These are phyloP conservation scores for Phalloptychus januarius DNA, from an alignment of 2,797 vertebrate genomes.

Conservation along the genomic window DNA sequence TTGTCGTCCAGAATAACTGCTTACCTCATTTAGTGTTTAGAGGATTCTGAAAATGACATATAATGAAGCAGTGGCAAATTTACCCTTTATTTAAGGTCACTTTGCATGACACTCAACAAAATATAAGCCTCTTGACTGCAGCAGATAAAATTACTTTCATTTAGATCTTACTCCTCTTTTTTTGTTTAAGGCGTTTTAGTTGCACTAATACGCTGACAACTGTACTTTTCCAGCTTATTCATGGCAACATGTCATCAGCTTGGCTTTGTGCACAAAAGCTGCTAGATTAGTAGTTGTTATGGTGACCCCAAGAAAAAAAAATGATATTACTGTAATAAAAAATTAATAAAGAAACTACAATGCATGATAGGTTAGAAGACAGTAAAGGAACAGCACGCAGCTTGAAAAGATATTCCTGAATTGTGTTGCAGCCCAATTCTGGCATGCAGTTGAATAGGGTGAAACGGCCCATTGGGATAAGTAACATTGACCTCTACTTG, in stretches of 20 bases:
- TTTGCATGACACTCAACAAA: slow-evolving; percentile 14
- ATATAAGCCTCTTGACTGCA: not conserved
- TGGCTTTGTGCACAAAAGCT: not conserved
- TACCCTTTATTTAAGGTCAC: slow-evolving; percentile 14
- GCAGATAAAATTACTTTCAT: not conserved
- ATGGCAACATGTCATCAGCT: not conserved
- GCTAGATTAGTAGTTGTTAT: not conserved
- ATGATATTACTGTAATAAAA: too few relatives aligned
- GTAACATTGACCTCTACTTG: slow-evolving; percentile 60
- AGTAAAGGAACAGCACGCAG: slow-evolving; percentile 59
- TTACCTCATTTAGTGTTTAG: slow-evolving; percentile 40
- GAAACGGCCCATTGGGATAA: slow-evolving; percentile 61
- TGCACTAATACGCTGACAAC: not conserved
- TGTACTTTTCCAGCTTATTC: not conserved
- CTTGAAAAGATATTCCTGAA: slow-evolving; percentile 48
- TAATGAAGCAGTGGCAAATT: slow-evolving; percentile 24
- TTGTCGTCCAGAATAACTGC: slow-evolving; percentile 36
- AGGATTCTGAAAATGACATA: slow-evolving; percentile 38
- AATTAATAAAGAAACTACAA: too few relatives aligned
- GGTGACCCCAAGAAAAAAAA: not conserved
- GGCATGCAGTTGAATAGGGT: slow-evolving; percentile 46
- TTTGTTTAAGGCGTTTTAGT: not conserved
- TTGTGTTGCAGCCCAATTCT: slow-evolving; percentile 39
- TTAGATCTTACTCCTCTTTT: not conserved
- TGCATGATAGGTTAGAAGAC: slow-evolving; percentile 12